Base-by-base conservation (phyloP, 1,140 invertebrate genomes). In the Leptopilina clavipes region DNA sequence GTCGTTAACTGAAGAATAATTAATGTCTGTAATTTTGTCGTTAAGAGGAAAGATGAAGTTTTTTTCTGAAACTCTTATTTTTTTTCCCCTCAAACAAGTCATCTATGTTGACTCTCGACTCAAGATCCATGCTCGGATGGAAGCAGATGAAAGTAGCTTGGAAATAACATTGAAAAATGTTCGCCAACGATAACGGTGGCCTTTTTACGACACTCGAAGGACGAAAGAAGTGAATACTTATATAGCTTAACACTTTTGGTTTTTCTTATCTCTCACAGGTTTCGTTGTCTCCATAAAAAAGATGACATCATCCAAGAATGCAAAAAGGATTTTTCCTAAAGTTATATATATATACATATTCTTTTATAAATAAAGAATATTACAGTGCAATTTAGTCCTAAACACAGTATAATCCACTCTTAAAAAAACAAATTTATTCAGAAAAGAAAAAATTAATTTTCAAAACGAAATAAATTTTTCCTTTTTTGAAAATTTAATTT, bases 201-300 rank as follows among this genome's bases (percentile, higher is more conserved):
- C 22, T 65, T 65, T 65, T 65, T 65, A 65, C 25, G 56, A 65
- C 25, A 65, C 56, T 65, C 56, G 10, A 31, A 65, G 22, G 56
- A 31, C 22, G 22, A 12, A 40, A 3, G 56, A 65, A 25, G 22
- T 65, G 22, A 12, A 65, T 52, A n/a, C 48, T 52, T 52, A 52
- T 52, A 52, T 52, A 65, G 22, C 25, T 14, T 12, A 65, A 59
- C 54, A 31, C 56, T 65, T n/a, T 65, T n/a, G 56, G 19, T 65
- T 65, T 40, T 59, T 25, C 56, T 65, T 31, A 65, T 65, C 56
- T 65, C 25, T 6, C 25, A 12, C 25, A 12, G 22, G 11, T 65
- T 65, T 6, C 25, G 22, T 31, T 31, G 25, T 31, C 22, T 65
- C 56, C 12, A 31, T 65, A 12, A 65, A 37, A n/a, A n/a, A 65